phyloP scores from a whole-genome alignment of 2,888 invertebrate genomes.

The Rotaria magnacalcarata region DNA sequence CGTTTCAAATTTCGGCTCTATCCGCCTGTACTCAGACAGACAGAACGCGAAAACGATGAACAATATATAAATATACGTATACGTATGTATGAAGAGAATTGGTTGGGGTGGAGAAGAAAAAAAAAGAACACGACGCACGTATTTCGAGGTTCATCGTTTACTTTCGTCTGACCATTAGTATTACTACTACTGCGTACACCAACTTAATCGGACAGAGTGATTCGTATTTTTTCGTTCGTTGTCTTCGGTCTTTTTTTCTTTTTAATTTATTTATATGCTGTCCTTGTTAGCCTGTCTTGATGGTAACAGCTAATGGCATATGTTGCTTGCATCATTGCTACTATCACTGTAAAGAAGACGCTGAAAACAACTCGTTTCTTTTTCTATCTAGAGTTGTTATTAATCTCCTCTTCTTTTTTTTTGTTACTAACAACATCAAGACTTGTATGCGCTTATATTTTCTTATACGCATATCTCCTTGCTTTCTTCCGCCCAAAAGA shows the following conservation, averaged over 20 bases:
- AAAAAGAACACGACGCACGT: not conserved
- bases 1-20: conserved; percentile 22
- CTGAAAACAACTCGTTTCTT: not conserved
- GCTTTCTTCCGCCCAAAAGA: conserved; percentile 26
- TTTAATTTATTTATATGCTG: not conserved
- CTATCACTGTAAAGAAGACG: not conserved
- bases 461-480: not conserved
- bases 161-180: conserved; percentile 31
- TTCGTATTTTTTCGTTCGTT: not conserved
- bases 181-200: conserved; percentile 12
- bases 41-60: conserved; percentile 20
- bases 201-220: conserved; percentile 3
- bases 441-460: not conserved
- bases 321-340: not conserved
- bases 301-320: not conserved
- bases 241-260: not conserved
- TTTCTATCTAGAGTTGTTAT: not conserved
- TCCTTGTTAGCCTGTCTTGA: not conserved
- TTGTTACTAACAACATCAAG: not conserved
- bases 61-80: not conserved
- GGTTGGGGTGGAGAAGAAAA: conserved; percentile 4
- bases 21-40: conserved; percentile 9
- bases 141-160: conserved; percentile 25
- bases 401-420: not conserved
- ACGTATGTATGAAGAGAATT: not conserved